phyloP scores from a whole-genome alignment of 2,888 invertebrate genomes.

The Scaptodrosophila latifasciaeformis region DNA sequence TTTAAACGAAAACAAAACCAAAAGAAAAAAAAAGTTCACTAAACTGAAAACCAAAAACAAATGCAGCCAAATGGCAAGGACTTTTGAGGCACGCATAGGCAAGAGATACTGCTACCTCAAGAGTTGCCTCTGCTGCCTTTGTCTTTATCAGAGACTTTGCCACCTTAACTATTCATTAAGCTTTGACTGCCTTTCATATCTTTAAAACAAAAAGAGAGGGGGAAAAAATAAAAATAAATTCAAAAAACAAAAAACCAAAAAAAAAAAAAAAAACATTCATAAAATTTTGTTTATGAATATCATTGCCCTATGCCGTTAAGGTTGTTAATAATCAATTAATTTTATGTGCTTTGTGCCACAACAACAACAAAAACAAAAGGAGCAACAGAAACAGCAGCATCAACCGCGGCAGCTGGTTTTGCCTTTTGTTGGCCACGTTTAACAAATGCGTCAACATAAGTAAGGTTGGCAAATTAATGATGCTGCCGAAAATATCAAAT shows the following conservation, averaged over 20 bases:
- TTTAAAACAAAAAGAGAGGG: no score
- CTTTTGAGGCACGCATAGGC: conserved; percentile 32
- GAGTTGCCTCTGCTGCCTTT: no score
- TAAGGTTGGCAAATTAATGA: conserved; percentile 39
- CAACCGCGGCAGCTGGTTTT: conserved; percentile 9
- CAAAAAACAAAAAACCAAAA: background rate
- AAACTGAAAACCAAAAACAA: conserved; percentile 31
- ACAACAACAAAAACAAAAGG: background rate
- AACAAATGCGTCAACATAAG: conserved; percentile 33
- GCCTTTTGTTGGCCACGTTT: conserved; percentile 40
- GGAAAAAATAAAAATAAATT: background rate
- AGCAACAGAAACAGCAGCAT: conserved; percentile 7
- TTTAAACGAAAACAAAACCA: background rate
- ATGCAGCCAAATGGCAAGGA: conserved; percentile 39
- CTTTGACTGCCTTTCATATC: no score
- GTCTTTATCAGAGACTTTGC: no score
- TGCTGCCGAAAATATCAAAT: conserved; percentile 9
- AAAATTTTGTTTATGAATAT: background rate
- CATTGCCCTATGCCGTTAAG: conserved; percentile 26
- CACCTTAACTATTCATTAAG: no score
- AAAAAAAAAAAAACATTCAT: no score
- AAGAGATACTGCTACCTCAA: no score
- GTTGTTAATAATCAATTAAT: conserved; percentile 51
- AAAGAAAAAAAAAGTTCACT: conserved; percentile 27
- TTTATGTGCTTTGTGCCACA: conserved; percentile 7